Evolutionary conservation across 1,140 invertebrate species (phyloP).

Genomic region (Nebria ingens): DNA sequence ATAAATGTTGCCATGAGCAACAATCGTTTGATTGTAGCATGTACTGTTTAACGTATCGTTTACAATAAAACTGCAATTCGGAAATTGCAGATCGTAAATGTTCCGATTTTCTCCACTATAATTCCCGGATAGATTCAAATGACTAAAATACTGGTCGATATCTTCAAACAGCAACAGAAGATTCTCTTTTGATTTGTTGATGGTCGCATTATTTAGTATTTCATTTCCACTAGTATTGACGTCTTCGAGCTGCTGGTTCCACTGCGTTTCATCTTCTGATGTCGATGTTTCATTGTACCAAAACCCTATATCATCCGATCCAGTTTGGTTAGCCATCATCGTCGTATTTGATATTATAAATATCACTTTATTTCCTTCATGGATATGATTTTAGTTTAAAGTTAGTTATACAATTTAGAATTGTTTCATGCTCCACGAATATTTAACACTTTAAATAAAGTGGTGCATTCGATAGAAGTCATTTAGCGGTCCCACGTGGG

Average conservation of each 20-base stretch:
- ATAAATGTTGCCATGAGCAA: constrained; percentile 7
- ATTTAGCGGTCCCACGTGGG: too few relatives aligned
- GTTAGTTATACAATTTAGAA: too few relatives aligned
- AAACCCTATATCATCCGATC: background rate
- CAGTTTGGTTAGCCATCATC: background rate
- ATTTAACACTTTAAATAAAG: too few relatives aligned
- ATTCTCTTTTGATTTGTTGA: constrained; percentile 15
- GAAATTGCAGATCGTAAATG: constrained; percentile 19
- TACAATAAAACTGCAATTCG: constrained; percentile 22
- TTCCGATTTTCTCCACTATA: constrained; percentile 14
- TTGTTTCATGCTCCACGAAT: too few relatives aligned
- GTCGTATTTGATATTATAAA: too few relatives aligned
- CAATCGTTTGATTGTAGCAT: constrained; percentile 14
- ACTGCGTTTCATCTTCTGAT: background rate
- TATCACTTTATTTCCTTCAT: too few relatives aligned
- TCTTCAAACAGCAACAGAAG: constrained; percentile 29
- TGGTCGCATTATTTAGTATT: background rate
- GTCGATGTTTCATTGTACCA: background rate
- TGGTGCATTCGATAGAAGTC: too few relatives aligned
- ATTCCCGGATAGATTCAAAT: constrained; percentile 25
- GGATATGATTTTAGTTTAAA: too few relatives aligned
- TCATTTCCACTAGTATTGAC: background rate
- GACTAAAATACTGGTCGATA: constrained; percentile 31
- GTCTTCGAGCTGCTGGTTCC: background rate
- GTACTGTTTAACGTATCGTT: constrained; percentile 24